Base-by-base conservation (phyloP, 2,797 vertebrate species). In the Rhinatrema bivittatum region DNA sequence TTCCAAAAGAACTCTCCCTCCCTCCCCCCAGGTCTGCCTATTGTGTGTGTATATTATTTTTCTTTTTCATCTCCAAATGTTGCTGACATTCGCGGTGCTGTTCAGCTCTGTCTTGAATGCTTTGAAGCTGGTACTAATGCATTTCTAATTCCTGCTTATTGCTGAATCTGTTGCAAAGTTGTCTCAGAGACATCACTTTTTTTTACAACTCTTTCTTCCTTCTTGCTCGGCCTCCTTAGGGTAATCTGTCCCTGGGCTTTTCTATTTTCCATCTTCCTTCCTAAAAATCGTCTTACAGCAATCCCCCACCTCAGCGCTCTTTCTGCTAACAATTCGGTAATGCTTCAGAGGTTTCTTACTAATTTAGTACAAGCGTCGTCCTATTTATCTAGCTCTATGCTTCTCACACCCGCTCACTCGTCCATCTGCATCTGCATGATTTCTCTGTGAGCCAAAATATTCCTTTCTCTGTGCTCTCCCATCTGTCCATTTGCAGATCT, bases 91-190 rank as follows among this genome's bases (percentile, higher is more conserved):
- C 49, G 60, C 27, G 47, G 29, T n/a, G 43, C 39, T 26, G 27
- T 56, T 66, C 42, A 7, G 4, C 36, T 31, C 24, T 4, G 42
- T 29, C 22, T 18, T 38, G 32, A 53, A 37, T 45, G 35, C 53
- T 68, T 45, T 65, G 56, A 66, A 58, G 50, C 34, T 0, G 36
- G 57, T 62, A 39, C 62, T 61, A 47, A 66, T 56, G 52, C 64
- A 63, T 66, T 66, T 65, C 53, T 68, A 66, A 73, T 70, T 68
- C 60, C 58, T 58, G 58, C 56, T 72, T 58, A 60, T 51, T 32
- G 1, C 42, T 24, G 10, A 50, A 56, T 51, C 61, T 65, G 53
- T 53, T 7, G 7, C 38, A 51, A 56, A 36, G 60, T 50, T 43
- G 47, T 62, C 46, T 68, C 28, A 23, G 32, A 29, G 4, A 36